These are phyloP conservation scores for Ametastegia equiseti DNA, from an alignment of 2,888 invertebrate genomes.

Conservation along the genomic window DNA sequence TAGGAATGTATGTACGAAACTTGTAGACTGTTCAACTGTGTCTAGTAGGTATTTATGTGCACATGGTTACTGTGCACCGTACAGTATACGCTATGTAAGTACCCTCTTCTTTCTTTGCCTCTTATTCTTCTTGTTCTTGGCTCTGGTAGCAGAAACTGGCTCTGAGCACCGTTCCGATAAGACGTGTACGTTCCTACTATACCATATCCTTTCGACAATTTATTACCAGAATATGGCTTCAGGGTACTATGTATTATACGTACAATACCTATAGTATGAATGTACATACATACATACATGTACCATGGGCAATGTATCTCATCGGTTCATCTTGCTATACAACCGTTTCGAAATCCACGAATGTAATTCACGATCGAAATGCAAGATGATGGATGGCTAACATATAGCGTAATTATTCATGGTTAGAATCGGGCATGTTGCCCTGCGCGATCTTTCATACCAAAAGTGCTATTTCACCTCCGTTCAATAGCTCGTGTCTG, in stretches of 20 bases:
- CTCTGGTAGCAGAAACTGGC: no score
- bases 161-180: not conserved
- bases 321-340: no score
- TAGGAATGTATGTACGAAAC: not conserved
- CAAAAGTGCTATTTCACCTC: not conserved
- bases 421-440: not conserved
- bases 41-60: constrained; percentile 9
- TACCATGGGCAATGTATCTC: no score
- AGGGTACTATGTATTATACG: not conserved
- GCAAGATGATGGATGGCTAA: no score
- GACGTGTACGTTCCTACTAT: not conserved
- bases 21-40: not conserved
- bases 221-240: not conserved
- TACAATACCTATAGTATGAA: not conserved
- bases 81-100: not conserved
- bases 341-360: not conserved
- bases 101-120: not conserved
- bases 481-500: not conserved
- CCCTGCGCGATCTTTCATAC: not conserved
- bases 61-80: not conserved
- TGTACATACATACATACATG: not conserved
- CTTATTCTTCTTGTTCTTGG: no score
- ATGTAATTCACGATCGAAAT: not conserved
- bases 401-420: not conserved
- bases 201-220: constrained; percentile 15